A percentile compares a stretch with the other conserved stretches of the same genome.
These are phyloP conservation scores for Rotaria socialis DNA, from an alignment of 2,888 invertebrate genomes.

Conservation along the genomic window DNA sequence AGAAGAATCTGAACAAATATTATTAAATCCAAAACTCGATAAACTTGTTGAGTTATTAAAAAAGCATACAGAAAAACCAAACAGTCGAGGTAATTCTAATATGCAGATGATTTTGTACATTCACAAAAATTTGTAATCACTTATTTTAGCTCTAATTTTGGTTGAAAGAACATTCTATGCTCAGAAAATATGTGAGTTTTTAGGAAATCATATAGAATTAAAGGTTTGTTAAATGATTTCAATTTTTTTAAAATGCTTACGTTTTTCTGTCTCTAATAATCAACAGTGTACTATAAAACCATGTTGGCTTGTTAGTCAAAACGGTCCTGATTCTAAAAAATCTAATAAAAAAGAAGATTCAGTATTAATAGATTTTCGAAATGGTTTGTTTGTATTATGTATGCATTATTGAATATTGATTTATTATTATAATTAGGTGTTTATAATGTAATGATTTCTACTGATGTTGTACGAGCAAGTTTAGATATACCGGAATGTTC, in stretches of 20 bases:
- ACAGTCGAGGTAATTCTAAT: background rate
- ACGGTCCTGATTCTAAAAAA: background rate
- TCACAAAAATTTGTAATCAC: background rate
- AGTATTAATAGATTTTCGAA: background rate
- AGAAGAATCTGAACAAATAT: background rate
- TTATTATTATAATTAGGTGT: background rate
- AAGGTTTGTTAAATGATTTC: background rate
- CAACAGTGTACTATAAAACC: background rate
- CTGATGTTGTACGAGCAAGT: background rate
- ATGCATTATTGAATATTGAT: background rate
- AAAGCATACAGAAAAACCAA: background rate
- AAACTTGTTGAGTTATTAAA: background rate
- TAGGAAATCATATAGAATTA: background rate
- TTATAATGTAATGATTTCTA: conserved; percentile 5
- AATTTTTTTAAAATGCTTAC: too few species aligned
- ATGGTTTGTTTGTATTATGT: background rate
- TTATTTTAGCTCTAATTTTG: background rate
- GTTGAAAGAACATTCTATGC: conserved; percentile 26
- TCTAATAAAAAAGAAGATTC: background rate
- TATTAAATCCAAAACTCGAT: background rate
- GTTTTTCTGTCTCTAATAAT: background rate
- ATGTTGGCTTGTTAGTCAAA: background rate
- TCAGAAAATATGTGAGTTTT: conserved; percentile 15
- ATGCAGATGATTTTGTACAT: rapidly evolving
- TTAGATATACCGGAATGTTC: background rate